phyloP scores from a whole-genome alignment of 2,113 vertebrate genomes.

The Parus major region DNA sequence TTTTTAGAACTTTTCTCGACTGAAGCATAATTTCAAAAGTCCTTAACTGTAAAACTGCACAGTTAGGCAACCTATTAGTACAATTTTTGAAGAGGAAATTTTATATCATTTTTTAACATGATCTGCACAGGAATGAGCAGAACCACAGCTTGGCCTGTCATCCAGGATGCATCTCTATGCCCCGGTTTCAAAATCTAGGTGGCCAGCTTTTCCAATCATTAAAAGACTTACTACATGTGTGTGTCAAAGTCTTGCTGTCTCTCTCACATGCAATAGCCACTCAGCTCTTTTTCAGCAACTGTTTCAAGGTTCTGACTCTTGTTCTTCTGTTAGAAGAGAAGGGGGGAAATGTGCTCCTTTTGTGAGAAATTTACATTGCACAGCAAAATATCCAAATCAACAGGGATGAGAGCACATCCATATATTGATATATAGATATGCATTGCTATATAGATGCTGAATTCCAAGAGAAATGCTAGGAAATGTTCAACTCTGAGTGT shows the following conservation, averaged over 20 bases:
- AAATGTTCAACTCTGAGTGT: background rate
- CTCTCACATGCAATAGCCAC: background rate
- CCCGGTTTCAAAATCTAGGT: background rate
- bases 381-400: background rate
- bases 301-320: background rate
- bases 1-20: background rate
- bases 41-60: background rate
- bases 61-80: background rate
- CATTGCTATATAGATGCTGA: background rate
- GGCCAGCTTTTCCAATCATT: background rate
- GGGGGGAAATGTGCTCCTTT: background rate
- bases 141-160: background rate
- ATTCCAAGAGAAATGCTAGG: background rate
- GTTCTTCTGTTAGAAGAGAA: background rate
- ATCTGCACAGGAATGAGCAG: background rate
- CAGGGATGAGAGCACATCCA: background rate
- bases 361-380: background rate
- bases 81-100: background rate
- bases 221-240: background rate
- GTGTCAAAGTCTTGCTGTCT: background rate
- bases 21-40: background rate
- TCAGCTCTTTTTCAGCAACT: background rate
- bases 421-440: background rate
- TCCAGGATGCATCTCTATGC: accelerated
- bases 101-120: background rate